Percentiles rank a stretch among this genome's conserved stretches.
Conservation (phyloP, 2,113 vertebrate genomes). For the Morphnarchus princeps region DNA sequence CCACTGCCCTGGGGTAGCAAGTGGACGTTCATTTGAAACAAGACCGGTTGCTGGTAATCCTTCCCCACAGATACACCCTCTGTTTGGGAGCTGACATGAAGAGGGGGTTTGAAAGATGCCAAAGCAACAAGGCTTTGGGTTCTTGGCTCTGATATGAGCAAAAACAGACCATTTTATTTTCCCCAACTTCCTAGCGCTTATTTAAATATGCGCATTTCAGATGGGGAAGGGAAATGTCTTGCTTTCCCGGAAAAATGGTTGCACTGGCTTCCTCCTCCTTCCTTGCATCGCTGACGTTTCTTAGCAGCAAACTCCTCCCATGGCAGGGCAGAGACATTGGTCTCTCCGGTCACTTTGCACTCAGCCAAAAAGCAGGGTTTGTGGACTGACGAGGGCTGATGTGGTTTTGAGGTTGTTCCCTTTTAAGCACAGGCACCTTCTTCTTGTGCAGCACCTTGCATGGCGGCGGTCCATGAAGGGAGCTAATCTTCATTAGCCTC, state of each 20-base stretch:
- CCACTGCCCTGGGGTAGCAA: not conserved
- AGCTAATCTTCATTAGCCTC: not conserved
- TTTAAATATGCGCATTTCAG: not conserved
- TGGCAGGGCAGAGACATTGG: not conserved
- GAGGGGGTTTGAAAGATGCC: not conserved
- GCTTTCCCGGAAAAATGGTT: not conserved
- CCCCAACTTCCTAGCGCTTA: not conserved
- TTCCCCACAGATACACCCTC: accelerated
- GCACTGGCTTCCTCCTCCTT: not conserved
- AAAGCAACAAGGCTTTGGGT: not conserved
- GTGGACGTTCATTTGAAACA: not conserved
- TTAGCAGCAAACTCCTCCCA: not conserved
- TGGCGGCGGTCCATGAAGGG: accelerated
- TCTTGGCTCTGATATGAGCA: not conserved
- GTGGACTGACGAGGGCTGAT: not conserved
- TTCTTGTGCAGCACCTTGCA: not conserved
- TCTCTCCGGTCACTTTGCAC: not conserved
- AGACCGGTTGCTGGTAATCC: not conserved
- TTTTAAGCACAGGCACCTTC: not conserved
- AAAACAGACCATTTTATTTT: not conserved
- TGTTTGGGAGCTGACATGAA: not conserved
- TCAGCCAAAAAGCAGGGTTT: not conserved
- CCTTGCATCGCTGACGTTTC: not conserved
- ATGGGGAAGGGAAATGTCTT: not conserved
- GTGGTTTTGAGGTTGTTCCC: not conserved